Conservation (phyloP, 2,797 vertebrate species). For the Rhynchonycteris naso region DNA sequence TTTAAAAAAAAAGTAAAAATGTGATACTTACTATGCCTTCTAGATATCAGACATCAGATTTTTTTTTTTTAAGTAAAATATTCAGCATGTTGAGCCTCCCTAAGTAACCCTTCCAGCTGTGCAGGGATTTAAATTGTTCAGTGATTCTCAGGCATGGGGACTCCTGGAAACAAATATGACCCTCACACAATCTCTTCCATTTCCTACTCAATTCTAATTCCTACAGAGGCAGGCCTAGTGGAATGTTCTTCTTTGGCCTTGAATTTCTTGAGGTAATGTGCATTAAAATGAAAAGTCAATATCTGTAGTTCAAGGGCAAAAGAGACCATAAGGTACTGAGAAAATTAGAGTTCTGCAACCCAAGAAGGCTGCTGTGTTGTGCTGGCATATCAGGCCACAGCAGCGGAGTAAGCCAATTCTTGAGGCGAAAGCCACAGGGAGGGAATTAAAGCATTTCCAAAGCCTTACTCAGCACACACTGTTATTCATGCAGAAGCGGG, state of each 20-base stretch:
- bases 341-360: conserved; percentile 62
- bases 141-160: background rate
- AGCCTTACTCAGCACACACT: conserved; percentile 74
- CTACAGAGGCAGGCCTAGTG: background rate
- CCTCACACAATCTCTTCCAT: background rate
- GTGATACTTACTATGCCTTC: background rate
- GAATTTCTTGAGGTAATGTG: conserved; percentile 51
- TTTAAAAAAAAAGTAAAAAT: too few species aligned
- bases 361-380: conserved; percentile 28
- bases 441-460: conserved; percentile 59
- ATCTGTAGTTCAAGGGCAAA: conserved; percentile 71
- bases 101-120: background rate
- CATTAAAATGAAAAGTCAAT: conserved; percentile 58
- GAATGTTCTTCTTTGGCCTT: conserved; percentile 45
- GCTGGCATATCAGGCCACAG: conserved; percentile 62
- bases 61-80: background rate
- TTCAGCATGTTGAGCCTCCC: background rate
- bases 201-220: background rate
- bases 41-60: background rate
- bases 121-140: background rate
- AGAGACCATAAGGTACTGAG: conserved; percentile 61
- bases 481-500: conserved; percentile 43
- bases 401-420: conserved; percentile 60
- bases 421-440: conserved; percentile 68
- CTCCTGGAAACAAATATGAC: background rate